phyloP scores from a whole-genome alignment of 2,888 invertebrate species.

The Thereva nobilitata region DNA sequence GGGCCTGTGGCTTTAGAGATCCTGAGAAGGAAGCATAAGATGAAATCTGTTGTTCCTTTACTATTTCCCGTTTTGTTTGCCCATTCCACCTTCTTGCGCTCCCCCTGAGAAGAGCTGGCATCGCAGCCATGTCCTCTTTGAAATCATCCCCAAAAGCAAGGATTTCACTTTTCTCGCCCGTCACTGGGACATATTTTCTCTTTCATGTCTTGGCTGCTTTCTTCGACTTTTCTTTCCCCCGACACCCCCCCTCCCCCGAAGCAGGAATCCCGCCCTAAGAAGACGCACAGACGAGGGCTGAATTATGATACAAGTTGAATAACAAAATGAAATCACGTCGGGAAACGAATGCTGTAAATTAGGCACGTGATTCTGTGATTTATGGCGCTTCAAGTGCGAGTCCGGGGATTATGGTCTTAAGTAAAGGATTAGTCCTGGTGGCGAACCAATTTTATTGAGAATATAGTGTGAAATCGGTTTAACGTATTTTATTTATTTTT shows the following conservation, averaged over 20 bases:
- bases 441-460: too few species aligned
- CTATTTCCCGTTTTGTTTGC: slow-evolving; percentile 1
- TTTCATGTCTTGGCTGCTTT: too few species aligned
- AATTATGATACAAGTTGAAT: slow-evolving; percentile 32
- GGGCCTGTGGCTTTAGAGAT: slow-evolving; percentile 4
- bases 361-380: slow-evolving; percentile 35
- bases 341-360: slow-evolving; percentile 31
- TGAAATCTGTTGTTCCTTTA: slow-evolving; percentile 12
- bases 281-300: slow-evolving; percentile 31
- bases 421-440: slow-evolving; percentile 25
- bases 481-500: slow-evolving; percentile 24
- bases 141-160: too few species aligned
- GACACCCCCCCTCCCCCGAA: background rate
- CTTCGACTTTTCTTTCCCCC: background rate
- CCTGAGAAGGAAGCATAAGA: slow-evolving; percentile 6
- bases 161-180: background rate
- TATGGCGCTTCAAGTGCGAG: slow-evolving; percentile 25
- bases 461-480: slow-evolving; percentile 12
- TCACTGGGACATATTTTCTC: background rate
- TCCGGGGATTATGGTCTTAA: slow-evolving; percentile 28
- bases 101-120: background rate
- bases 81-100: background rate
- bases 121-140: background rate
- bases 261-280: background rate
- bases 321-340: slow-evolving; percentile 35